Conservation (phyloP, 2,113 vertebrate genomes). For the Planiliza haematocheilus region DNA sequence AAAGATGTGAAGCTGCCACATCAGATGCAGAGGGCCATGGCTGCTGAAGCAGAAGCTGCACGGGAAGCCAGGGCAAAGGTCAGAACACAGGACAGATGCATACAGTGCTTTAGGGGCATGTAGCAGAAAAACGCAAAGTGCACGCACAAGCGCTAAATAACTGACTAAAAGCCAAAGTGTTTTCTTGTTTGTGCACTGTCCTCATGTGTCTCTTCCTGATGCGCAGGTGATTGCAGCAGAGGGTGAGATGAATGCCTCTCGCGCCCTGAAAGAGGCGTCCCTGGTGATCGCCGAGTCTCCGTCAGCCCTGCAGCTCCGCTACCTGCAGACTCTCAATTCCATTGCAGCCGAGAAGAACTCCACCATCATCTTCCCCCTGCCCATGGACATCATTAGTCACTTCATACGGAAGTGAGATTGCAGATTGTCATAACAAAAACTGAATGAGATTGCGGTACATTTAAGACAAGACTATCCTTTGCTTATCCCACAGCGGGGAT, state of each 20-base stretch:
- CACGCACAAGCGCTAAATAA: background rate
- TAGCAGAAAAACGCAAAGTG: too few species aligned
- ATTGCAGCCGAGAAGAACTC: constrained; percentile 93
- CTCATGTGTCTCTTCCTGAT: background rate
- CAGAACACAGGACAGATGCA: background rate
- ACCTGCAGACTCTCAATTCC: constrained; percentile 88
- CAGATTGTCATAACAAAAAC: background rate
- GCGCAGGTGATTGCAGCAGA: constrained; percentile 84
- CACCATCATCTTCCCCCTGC: constrained; percentile 92
- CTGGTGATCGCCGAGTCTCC: constrained; percentile 87
- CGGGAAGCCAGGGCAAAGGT: constrained; percentile 91
- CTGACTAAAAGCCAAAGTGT: background rate
- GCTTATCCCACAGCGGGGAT: too few species aligned
- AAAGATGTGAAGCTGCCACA: constrained; percentile 89
- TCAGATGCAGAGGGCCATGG: constrained; percentile 91
- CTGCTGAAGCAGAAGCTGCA: constrained; percentile 88
- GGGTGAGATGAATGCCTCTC: constrained; percentile 90
- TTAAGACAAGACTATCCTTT: background rate
- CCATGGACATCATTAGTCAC: constrained; percentile 85
- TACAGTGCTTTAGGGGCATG: too few species aligned
- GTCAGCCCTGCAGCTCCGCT: constrained; percentile 87
- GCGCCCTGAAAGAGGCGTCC: constrained; percentile 89
- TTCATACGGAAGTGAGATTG: constrained; percentile 77
- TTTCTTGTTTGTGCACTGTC: background rate
- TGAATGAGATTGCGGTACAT: background rate